phyloP scores from a whole-genome alignment of 2,113 vertebrate genomes.

The Arothron firmamentum region DNA sequence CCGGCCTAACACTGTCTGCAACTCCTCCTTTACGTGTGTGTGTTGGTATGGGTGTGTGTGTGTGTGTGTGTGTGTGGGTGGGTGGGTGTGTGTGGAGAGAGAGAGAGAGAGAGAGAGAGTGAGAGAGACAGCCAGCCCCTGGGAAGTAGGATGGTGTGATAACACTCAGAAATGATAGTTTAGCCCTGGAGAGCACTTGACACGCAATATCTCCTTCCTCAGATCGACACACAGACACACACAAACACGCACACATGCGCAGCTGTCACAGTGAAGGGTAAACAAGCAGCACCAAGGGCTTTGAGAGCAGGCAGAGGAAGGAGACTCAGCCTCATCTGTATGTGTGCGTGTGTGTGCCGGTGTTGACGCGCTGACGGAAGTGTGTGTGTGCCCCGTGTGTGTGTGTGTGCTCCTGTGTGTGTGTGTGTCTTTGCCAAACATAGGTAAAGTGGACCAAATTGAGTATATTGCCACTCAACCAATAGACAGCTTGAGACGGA shows the following conservation, averaged over 20 bases:
- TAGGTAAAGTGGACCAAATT: constrained; percentile 69
- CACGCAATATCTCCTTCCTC: constrained; percentile 74
- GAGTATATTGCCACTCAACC: constrained; percentile 66
- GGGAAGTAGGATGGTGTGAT: constrained; percentile 76
- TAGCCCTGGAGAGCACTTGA: constrained; percentile 80
- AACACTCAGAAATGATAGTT: constrained; percentile 81
- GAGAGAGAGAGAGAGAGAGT: constrained; percentile 45
- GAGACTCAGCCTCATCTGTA: constrained; percentile 62
- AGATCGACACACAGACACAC: constrained; percentile 66
- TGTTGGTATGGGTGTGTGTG: constrained; percentile 16
- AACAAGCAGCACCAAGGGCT: constrained; percentile 72
- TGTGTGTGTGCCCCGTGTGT: too few relatives aligned
- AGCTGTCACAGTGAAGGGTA: constrained; percentile 75
- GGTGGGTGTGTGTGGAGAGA: constrained; percentile 12
- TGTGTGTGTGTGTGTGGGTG: constrained; percentile 5
- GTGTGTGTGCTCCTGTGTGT: constrained; percentile 60
- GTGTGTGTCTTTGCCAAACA: constrained; percentile 64
- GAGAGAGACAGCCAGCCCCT: constrained; percentile 62
- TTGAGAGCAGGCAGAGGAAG: constrained; percentile 49
- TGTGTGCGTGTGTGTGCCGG: constrained; percentile 46
- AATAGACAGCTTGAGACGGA: constrained; percentile 57
- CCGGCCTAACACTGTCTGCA: constrained; percentile 65
- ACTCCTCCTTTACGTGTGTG: constrained; percentile 46
- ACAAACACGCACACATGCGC: constrained; percentile 36
- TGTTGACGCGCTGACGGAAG: constrained; percentile 42